A percentile compares a stretch with the other conserved stretches of the same genome.
Conservation (phyloP, 1,140 invertebrate species). For the Augochlora pura region DNA sequence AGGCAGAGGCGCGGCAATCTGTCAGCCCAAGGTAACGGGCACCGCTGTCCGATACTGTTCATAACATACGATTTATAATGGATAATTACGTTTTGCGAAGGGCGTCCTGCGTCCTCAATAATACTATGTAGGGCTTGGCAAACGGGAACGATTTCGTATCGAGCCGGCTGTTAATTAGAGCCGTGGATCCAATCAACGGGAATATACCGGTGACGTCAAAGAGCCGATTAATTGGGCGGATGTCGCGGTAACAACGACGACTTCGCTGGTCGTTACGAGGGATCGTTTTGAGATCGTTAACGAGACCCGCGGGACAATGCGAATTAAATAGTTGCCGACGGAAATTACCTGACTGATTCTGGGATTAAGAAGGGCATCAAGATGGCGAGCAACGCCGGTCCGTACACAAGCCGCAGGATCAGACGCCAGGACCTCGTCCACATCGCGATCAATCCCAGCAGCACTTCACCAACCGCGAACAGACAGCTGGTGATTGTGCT, state of each 20-base stretch:
- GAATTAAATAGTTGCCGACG: slow-evolving; percentile 21
- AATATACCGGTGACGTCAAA: slow-evolving; percentile 6
- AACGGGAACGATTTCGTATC: background rate
- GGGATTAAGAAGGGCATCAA: slow-evolving; percentile 83
- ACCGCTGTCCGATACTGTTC: background rate
- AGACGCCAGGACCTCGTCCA: slow-evolving; percentile 86
- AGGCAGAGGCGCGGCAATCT: too few species aligned
- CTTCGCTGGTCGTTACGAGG: background rate
- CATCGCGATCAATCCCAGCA: slow-evolving; percentile 85
- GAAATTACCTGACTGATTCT: slow-evolving; percentile 82
- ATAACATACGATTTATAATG: background rate
- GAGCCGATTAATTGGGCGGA: slow-evolving; percentile 22
- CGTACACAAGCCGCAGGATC: slow-evolving; percentile 85
- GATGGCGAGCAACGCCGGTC: slow-evolving; percentile 84
- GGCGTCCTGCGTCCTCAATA: background rate
- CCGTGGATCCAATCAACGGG: slow-evolving; percentile 9
- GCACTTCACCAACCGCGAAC: slow-evolving; percentile 87
- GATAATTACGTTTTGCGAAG: background rate
- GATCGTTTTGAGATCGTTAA: slow-evolving; percentile 26
- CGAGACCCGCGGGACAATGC: background rate
- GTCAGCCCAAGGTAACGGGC: too few species aligned
- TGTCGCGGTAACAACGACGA: slow-evolving; percentile 7
- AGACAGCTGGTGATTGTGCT: slow-evolving; percentile 86
- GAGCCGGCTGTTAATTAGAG: slow-evolving; percentile 27
- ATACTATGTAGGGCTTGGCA: background rate